Evolutionary conservation across 1,140 invertebrate genomes (phyloP), one percentile per base, ranked within the genome.

Genomic region (Pemphigus obesinymphae): DNA sequence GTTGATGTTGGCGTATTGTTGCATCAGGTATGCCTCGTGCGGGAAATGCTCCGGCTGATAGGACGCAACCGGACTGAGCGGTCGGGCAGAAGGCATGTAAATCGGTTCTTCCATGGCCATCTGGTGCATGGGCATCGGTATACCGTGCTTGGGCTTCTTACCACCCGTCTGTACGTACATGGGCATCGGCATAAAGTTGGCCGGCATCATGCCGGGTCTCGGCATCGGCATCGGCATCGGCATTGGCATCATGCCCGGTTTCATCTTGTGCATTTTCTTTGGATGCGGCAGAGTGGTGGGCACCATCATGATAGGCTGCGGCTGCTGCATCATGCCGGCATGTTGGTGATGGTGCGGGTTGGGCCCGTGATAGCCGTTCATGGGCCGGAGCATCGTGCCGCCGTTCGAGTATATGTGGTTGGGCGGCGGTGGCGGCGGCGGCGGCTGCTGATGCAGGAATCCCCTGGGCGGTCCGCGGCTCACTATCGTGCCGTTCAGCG

Each of bases 1-100:
- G 84, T 84, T 83, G 55, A 89, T 87, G 84, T 89, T 88, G 0
- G 89, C 89, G 84, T 90, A 90, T 72, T 90, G 89, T 83, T 90
- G 89, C 88, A 90, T 88, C 48, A 90, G 85, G 83, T 90, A 90
- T 8, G 89, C 89, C 83, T 91, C 90, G 84, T 90, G 89, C 1
- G 90, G 90, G 84, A 91, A 91, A 83, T 90, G 90, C 2, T 88
- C 89, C 0, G 90, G 90, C 84, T 91, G 90, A 84, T 91, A 91
- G 40, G 89, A 90, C 0, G 90, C 89, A 0, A 90, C 88, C 2
- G 90, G 90, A 82, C 89, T 90, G 82, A 90, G 83, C 7, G 90
- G 89, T 55, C 90, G 84, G 63, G 88, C 87, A 17, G 89, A 89
- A 8, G 90, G 90, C 88, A 91, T 89, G 85, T 91, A 91, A 82